Evolutionary conservation across 2,113 vertebrate genomes (phyloP).

Genomic region (Ifrita kowaldi): DNA sequence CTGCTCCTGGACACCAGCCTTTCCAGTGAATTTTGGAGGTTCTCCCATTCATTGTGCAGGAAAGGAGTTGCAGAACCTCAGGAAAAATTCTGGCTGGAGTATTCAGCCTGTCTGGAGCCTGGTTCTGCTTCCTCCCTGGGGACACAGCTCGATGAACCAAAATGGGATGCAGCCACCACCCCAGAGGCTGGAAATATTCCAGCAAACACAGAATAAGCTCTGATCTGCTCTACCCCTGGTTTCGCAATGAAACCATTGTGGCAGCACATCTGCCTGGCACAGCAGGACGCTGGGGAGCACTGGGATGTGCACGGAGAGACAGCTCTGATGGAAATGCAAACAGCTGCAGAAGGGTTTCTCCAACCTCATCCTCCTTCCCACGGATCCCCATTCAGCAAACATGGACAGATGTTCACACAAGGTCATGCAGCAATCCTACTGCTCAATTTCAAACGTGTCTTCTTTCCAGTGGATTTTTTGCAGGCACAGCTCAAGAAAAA

Average conservation of each 20-base stretch:
- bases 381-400: not conserved
- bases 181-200: not conserved
- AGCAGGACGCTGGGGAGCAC: not conserved
- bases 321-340: not conserved
- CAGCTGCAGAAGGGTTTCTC: not conserved
- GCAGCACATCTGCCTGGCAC: not conserved
- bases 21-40: not conserved
- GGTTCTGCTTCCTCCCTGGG: not conserved
- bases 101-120: not conserved
- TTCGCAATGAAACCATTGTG: not conserved
- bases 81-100: not conserved
- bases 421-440: not conserved
- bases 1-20: not conserved
- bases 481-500: not conserved
- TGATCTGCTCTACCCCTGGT: not conserved
- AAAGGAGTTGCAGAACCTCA: not conserved
- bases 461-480: not conserved
- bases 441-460: not conserved
- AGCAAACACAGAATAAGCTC: not conserved
- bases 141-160: accelerated
- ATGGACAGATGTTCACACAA: accelerated
- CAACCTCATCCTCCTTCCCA: not conserved
- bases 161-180: not conserved
- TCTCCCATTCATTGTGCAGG: not conserved
- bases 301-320: accelerated